A percentile compares a stretch with the other conserved stretches of the same genome.
These are phyloP conservation scores for Cheilosia urbana DNA, from an alignment of 2,888 invertebrate genomes.

Conservation along the genomic window DNA sequence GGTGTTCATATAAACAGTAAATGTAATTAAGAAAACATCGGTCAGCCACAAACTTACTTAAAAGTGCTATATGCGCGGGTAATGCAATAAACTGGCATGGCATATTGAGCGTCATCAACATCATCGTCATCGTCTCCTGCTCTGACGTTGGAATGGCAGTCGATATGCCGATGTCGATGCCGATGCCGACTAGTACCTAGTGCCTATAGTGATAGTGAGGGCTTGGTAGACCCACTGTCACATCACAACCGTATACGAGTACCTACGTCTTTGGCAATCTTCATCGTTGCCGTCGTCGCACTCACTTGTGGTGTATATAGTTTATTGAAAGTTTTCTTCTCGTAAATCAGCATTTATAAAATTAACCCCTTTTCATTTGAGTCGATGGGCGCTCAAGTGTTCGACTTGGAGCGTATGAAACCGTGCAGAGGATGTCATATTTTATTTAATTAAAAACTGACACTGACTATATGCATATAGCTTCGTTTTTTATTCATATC, in stretches of 20 bases:
- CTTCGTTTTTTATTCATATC: constrained; percentile 31
- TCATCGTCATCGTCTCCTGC: constrained; percentile 59
- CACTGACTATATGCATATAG: constrained; percentile 43
- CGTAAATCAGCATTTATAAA: constrained; percentile 77
- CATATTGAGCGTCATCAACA: constrained; percentile 74
- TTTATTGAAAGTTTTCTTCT: constrained; percentile 76
- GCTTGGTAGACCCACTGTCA: constrained; percentile 22
- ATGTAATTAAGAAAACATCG: constrained; percentile 77
- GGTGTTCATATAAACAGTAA: constrained; percentile 74
- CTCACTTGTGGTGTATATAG: constrained; percentile 64
- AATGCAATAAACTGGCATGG: constrained; percentile 68
- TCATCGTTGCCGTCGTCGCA: constrained; percentile 38
- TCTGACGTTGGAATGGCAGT: constrained; percentile 15
- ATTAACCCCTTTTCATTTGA: constrained; percentile 76
- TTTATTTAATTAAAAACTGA: constrained; percentile 74
- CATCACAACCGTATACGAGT: background rate
- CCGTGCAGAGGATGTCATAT: constrained; percentile 70
- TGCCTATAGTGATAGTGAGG: constrained; percentile 16
- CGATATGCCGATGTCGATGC: constrained; percentile 5
- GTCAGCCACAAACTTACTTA: constrained; percentile 77
- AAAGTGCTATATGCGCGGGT: constrained; percentile 74
- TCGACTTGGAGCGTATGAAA: constrained; percentile 43
- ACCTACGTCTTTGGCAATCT: constrained; percentile 51
- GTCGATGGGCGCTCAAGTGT: constrained; percentile 45
- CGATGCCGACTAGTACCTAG: background rate